phyloP scores from a whole-genome alignment of 2,797 vertebrate genomes.

The Euthynnus affinis region DNA sequence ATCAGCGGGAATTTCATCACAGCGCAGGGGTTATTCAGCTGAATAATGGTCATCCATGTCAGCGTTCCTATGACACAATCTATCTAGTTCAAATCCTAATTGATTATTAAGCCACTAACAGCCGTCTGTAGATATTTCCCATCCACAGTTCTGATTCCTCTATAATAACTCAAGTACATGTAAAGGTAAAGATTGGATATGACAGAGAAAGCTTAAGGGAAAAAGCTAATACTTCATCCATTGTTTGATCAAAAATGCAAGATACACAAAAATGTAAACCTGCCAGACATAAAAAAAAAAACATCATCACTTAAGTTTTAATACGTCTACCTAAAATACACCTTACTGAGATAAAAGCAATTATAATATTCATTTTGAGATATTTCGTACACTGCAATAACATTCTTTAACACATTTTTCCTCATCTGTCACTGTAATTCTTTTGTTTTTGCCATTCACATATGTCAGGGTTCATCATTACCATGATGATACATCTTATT shows the following conservation, averaged over 20 bases:
- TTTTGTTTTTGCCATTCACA: constrained; percentile 85
- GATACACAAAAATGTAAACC: constrained; percentile 87
- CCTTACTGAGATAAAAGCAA: constrained; percentile 87
- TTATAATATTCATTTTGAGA: constrained; percentile 85
- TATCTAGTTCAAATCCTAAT: constrained; percentile 74
- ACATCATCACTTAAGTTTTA: constrained; percentile 84
- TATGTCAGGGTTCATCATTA: constrained; percentile 89
- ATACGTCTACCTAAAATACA: constrained; percentile 87
- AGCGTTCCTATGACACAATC: constrained; percentile 67
- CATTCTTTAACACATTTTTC: constrained; percentile 81
- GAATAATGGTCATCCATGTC: constrained; percentile 57
- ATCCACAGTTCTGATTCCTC: constrained; percentile 73
- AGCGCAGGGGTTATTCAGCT: constrained; percentile 8
- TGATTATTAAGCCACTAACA: constrained; percentile 76
- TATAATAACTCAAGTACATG: constrained; percentile 76
- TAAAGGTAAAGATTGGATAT: constrained; percentile 74
- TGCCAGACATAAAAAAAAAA: constrained; percentile 81
- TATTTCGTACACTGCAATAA: constrained; percentile 91
- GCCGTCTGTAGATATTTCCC: constrained; percentile 68
- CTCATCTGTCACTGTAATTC: constrained; percentile 76
- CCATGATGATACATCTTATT: constrained; percentile 77
- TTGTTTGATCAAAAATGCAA: constrained; percentile 83
- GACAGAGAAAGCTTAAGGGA: constrained; percentile 80
- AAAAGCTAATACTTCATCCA: constrained; percentile 89
- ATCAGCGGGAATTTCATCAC: constrained; percentile 11